Evolutionary conservation across 2,888 invertebrate genomes (phyloP).

Genomic region (Caenorhabditis becei): DNA sequence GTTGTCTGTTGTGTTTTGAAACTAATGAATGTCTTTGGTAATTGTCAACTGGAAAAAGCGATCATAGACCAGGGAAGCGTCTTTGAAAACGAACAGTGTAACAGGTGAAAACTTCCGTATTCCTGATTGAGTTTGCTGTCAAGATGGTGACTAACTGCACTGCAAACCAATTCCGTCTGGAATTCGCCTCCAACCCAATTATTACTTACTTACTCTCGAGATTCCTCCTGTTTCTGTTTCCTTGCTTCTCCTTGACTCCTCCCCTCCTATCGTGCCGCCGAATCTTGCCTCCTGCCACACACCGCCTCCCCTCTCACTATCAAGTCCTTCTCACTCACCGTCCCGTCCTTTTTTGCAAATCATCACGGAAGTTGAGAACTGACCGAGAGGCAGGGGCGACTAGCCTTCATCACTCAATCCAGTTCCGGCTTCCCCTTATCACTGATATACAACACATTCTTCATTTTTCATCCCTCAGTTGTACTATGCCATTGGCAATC

Average conservation of each 20-base stretch:
- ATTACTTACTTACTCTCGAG: slow-evolving; percentile 1
- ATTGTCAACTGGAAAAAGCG: neutral
- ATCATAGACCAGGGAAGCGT: neutral
- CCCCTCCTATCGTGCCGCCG: slow-evolving; percentile 20
- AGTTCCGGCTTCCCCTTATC: slow-evolving; percentile 36
- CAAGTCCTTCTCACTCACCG: slow-evolving; percentile 20
- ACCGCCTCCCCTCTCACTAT: slow-evolving; percentile 23
- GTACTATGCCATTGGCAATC: neutral
- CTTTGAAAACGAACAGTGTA: neutral
- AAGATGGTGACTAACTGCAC: neutral
- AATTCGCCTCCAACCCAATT: neutral
- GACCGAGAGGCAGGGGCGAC: neutral
- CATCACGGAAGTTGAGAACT: slow-evolving; percentile 46
- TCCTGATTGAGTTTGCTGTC: slow-evolving; percentile 1
- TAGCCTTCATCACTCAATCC: slow-evolving; percentile 24
- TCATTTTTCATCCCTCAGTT: neutral
- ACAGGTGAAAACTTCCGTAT: neutral
- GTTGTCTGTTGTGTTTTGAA: neutral
- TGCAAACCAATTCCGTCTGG: neutral
- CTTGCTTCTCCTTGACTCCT: slow-evolving; percentile 9
- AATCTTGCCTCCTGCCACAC: slow-evolving; percentile 23
- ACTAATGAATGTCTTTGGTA: neutral
- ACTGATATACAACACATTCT: slow-evolving; percentile 7
- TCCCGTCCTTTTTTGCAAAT: slow-evolving; percentile 34
- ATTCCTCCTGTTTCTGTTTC: slow-evolving; percentile 1